Percentiles rank a stretch among this genome's conserved stretches.
Conservation (phyloP, 2,888 invertebrate species). For the Scelioninae gen. 2 region DNA sequence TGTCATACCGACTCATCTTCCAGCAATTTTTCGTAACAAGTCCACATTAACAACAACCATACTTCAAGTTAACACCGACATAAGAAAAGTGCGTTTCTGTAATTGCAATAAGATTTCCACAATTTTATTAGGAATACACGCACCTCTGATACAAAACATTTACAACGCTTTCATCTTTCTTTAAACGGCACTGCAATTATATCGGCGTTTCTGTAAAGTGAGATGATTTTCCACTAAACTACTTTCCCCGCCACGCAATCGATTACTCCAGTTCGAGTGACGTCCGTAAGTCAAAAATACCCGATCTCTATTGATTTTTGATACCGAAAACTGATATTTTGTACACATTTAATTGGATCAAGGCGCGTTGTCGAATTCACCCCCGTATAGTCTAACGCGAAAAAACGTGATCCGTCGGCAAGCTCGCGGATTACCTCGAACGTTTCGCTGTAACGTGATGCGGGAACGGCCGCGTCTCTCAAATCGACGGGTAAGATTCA, state of each 20-base stretch:
- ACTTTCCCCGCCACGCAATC: neutral
- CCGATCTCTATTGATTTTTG: conserved; percentile 61
- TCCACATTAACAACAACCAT: too few species aligned
- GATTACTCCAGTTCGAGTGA: neutral
- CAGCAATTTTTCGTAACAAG: too few species aligned
- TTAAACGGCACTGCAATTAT: too few species aligned
- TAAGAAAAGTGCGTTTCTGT: too few species aligned
- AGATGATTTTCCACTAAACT: too few species aligned
- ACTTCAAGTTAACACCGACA: too few species aligned
- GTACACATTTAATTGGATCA: conserved; percentile 62
- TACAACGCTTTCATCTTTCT: too few species aligned
- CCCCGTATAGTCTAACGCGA: conserved; percentile 11
- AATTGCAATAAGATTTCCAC: too few species aligned
- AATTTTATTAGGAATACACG: too few species aligned
- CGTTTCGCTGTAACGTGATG: neutral
- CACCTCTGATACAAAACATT: too few species aligned
- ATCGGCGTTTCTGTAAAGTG: too few species aligned
- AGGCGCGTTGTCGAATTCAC: conserved; percentile 13
- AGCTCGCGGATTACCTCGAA: conserved; percentile 56
- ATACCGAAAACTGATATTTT: conserved; percentile 62
- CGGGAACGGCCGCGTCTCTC: neutral
- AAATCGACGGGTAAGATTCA: conserved; percentile 16
- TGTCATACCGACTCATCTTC: too few species aligned
- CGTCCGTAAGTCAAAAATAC: conserved; percentile 4
- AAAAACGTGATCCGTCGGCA: conserved; percentile 65